Conservation (phyloP, 1,140 invertebrate genomes). For the Apis cerana region DNA sequence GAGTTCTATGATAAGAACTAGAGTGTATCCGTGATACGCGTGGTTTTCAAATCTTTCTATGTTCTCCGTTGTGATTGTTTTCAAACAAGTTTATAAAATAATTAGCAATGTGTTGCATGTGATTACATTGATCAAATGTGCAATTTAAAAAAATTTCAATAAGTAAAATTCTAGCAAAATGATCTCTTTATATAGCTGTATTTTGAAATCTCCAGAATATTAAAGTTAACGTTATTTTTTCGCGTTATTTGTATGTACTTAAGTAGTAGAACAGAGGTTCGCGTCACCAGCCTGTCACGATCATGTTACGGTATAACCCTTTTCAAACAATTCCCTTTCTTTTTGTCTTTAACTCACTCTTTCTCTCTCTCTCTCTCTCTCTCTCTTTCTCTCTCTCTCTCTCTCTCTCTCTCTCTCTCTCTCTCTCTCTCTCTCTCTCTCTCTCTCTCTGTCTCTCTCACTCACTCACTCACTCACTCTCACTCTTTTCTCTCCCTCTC, state of each 20-base stretch:
- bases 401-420: neutral
- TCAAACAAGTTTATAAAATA: neutral
- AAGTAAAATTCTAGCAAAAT: neutral
- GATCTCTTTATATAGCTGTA: neutral
- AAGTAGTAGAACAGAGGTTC: conserved; percentile 8
- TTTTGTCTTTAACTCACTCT: conserved; percentile 1
- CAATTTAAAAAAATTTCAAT: neutral
- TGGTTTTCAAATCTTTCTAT: neutral
- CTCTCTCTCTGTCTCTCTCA: neutral
- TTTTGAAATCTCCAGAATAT: neutral
- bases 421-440: too few species aligned
- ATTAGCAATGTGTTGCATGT: neutral
- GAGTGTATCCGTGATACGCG: conserved; percentile 15
- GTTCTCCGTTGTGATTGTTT: neutral
- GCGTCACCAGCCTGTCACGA: conserved; percentile 14
- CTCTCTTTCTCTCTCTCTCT: neutral
- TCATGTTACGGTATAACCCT: conserved; percentile 25
- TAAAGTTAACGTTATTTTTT: neutral
- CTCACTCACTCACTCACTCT: neutral
- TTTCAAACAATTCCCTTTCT: conserved; percentile 28
- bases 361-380: neutral
- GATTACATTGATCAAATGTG: neutral
- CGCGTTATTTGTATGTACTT: neutral
- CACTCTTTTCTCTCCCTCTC: neutral
- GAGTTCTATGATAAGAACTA: conserved; percentile 7